Evolutionary conservation across 2,888 invertebrate genomes (phyloP).

Genomic region (Drosophila imparisetae): DNA sequence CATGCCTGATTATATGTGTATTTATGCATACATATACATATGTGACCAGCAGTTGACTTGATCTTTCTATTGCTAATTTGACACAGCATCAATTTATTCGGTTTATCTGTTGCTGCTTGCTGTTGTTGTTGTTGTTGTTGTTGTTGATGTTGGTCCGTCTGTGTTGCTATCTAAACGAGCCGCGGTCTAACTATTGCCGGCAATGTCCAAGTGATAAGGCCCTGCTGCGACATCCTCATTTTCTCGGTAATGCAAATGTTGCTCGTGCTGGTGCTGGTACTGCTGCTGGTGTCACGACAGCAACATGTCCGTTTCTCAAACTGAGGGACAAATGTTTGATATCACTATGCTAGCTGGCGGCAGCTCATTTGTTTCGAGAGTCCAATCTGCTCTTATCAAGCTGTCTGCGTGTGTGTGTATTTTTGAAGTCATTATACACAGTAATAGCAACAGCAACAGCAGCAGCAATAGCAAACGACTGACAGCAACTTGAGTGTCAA

Average conservation of each 20-base stretch:
- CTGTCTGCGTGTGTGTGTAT: conserved; percentile 4
- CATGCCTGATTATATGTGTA: not conserved
- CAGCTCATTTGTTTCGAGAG: conserved; percentile 30
- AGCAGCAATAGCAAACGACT: conserved; percentile 16
- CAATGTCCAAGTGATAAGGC: conserved; percentile 38
- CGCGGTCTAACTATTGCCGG: conserved; percentile 32
- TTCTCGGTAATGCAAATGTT: conserved; percentile 23
- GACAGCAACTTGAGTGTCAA: conserved; percentile 58
- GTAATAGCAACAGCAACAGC: not conserved
- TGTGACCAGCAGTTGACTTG: conserved; percentile 17
- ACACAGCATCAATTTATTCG: conserved; percentile 38
- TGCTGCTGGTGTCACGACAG: conserved; percentile 20
- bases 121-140: conserved; percentile 4
- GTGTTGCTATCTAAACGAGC: conserved; percentile 40
- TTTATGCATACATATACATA: not conserved
- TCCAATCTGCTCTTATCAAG: conserved; percentile 47
- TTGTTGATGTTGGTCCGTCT: conserved; percentile 8
- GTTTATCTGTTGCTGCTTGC: conserved; percentile 27
- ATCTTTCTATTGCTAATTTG: conserved; percentile 53
- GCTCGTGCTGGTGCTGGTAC: conserved; percentile 23
- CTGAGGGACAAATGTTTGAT: conserved; percentile 32
- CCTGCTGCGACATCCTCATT: conserved; percentile 20
- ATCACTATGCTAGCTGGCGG: conserved; percentile 28
- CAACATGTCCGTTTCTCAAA: conserved; percentile 28
- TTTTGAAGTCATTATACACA: conserved; percentile 40